phyloP scores from a whole-genome alignment of 2,797 vertebrate genomes.

The Mormyrops boulengeri region DNA sequence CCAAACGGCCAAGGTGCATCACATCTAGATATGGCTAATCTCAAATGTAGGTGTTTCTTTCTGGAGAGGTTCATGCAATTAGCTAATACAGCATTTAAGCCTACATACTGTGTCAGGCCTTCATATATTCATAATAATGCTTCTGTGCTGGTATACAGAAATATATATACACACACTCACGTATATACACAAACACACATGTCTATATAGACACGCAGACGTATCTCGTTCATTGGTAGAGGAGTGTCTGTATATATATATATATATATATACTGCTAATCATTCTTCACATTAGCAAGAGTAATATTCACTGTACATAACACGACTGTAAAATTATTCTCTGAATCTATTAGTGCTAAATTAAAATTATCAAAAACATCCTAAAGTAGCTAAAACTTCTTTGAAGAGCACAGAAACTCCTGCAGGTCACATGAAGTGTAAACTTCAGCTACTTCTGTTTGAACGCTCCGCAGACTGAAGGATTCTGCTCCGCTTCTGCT shows the following conservation, averaged over 20 bases:
- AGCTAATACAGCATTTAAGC: background rate
- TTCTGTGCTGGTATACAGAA: background rate
- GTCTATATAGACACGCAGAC: too few species aligned
- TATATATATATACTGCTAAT: background rate
- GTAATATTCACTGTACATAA: background rate
- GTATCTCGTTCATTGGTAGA: too few species aligned
- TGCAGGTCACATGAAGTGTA: background rate
- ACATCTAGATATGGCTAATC: constrained; percentile 51
- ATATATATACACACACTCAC: too few species aligned
- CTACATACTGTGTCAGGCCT: background rate
- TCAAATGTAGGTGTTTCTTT: constrained; percentile 22
- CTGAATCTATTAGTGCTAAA: background rate
- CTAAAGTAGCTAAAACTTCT: background rate
- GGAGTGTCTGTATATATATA: too few species aligned
- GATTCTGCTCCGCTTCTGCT: background rate
- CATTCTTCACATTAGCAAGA: background rate
- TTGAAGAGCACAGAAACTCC: background rate
- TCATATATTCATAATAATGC: background rate
- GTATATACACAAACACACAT: too few species aligned
- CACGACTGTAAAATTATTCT: background rate
- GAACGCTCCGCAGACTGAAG: background rate
- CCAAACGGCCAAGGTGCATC: constrained; percentile 63
- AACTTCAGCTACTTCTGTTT: background rate
- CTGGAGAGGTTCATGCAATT: background rate
- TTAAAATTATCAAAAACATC: background rate